These are phyloP conservation scores for Teleogryllus occipitalis DNA, from an alignment of 1,140 invertebrate genomes.

Conservation along the genomic window DNA sequence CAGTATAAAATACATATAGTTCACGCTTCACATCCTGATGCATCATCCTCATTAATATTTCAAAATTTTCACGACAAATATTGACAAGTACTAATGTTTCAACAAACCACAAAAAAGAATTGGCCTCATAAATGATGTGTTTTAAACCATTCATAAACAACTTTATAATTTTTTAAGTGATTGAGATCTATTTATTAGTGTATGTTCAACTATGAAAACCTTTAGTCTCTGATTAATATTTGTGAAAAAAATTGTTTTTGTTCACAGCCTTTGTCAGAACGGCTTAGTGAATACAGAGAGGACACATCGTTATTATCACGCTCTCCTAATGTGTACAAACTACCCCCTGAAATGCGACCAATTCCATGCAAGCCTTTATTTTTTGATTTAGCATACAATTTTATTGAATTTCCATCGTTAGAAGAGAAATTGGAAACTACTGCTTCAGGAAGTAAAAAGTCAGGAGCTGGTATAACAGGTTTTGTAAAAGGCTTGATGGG, in stretches of 20 bases:
- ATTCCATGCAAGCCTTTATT: conserved; percentile 92
- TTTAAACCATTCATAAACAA: too few species aligned
- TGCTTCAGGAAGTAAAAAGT: conserved; percentile 45
- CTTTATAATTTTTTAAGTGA: too few species aligned
- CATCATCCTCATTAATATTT: too few species aligned
- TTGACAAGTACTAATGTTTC: too few species aligned
- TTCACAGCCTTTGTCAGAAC: conserved; percentile 57
- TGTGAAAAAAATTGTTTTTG: not conserved
- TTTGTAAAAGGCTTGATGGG: conserved; percentile 92
- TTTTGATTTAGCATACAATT: conserved; percentile 91
- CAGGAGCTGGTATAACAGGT: conserved; percentile 68
- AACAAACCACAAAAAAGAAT: too few species aligned
- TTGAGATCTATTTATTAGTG: not conserved
- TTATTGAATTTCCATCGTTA: conserved; percentile 79
- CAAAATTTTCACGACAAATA: too few species aligned
- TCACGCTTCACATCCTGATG: too few species aligned
- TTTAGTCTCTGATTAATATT: not conserved
- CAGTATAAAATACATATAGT: too few species aligned
- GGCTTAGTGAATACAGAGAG: conserved; percentile 81
- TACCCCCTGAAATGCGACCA: conserved; percentile 83
- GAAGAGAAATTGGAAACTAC: conserved; percentile 68
- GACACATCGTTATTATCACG: conserved; percentile 70
- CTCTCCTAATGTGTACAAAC: conserved; percentile 71
- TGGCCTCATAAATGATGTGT: too few species aligned
- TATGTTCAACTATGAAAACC: not conserved